Evolutionary conservation across 37 sponge, comb jelly and placozoan genomes (phyloP).

Genomic region (Beroe forskalii): DNA sequence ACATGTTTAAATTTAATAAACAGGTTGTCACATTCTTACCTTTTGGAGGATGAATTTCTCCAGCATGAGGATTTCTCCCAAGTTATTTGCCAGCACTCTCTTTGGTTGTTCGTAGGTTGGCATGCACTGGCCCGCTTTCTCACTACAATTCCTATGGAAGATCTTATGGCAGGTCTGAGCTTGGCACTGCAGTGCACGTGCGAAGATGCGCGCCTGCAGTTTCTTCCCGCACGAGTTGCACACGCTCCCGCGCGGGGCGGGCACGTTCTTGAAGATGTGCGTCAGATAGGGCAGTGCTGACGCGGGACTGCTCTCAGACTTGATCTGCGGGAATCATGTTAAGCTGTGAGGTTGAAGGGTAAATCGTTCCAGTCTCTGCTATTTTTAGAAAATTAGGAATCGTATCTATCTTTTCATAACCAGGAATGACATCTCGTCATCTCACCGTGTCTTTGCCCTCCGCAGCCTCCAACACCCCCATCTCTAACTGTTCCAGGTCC

Average conservation of each 20-base stretch:
- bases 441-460: too few relatives aligned
- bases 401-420: too few relatives aligned
- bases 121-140: conserved; percentile 25
- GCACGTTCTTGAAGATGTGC: conserved; percentile 48
- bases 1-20: too few relatives aligned
- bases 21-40: too few relatives aligned
- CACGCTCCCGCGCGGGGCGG: conserved; percentile 32
- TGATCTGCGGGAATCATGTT: too few relatives aligned
- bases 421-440: too few relatives aligned
- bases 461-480: neutral
- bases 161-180: conserved; percentile 46
- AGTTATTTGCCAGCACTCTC: conserved; percentile 23
- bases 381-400: too few relatives aligned
- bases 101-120: conserved; percentile 50
- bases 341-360: too few relatives aligned
- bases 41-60: conserved; percentile 44
- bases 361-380: too few relatives aligned
- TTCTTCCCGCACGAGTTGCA: conserved; percentile 44
- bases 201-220: conserved; percentile 27
- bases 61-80: conserved; percentile 45
- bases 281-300: conserved; percentile 2
- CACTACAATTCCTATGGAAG: conserved; percentile 14
- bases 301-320: too few relatives aligned
- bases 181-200: conserved; percentile 41
- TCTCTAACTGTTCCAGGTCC: neutral